Evolutionary conservation across 1,140 invertebrate genomes (phyloP).

Genomic region (Rhynchophorus ferrugineus): DNA sequence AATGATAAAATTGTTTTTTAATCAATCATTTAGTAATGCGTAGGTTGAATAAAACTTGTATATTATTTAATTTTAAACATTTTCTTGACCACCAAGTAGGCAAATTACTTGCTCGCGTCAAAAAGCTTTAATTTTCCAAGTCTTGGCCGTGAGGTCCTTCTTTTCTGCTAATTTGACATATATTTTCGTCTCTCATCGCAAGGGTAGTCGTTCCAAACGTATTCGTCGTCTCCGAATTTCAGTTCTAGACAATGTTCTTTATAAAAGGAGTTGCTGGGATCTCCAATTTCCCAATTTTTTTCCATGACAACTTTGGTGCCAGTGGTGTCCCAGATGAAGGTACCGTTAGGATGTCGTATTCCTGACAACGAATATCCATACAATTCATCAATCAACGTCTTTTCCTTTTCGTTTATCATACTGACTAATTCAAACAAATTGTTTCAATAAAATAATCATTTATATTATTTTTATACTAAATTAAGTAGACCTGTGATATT

Average conservation of each 20-base stretch:
- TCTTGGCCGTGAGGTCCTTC: not conserved
- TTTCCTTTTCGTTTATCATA: not conserved
- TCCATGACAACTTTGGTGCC: not conserved
- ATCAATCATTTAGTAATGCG: no score
- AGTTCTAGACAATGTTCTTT: conserved; percentile 1
- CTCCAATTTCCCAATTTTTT: not conserved
- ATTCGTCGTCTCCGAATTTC: not conserved
- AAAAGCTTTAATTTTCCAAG: not conserved
- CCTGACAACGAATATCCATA: not conserved
- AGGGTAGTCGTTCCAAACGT: not conserved
- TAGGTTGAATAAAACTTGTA: no score
- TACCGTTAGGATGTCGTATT: not conserved
- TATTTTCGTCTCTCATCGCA: not conserved
- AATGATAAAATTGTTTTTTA: no score
- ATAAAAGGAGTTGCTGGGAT: not conserved
- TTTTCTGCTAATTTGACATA: not conserved
- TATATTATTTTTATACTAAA: no score
- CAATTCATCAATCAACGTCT: not conserved
- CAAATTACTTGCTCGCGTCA: not conserved
- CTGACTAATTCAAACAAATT: not conserved
- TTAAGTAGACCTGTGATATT: no score
- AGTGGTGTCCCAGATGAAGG: not conserved
- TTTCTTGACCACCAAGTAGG: no score
- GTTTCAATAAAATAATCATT: no score
- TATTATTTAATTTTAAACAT: no score